Percentiles rank a stretch among this genome's conserved stretches.
Conservation (phyloP, 1,140 invertebrate species). For the Rhopalosiphum maidis region DNA sequence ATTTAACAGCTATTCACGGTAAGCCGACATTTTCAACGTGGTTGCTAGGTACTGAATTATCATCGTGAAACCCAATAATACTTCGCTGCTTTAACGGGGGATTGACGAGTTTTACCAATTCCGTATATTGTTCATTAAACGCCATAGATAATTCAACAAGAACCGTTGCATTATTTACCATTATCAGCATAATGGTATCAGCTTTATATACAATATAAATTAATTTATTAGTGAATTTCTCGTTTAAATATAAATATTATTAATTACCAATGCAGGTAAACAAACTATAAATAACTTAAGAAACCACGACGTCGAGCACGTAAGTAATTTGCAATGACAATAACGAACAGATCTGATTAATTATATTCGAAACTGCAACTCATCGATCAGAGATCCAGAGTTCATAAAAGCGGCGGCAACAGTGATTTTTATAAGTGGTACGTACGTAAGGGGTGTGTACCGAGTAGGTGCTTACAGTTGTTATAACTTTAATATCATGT, state of each 20-base stretch:
- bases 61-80: background rate
- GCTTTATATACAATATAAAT: no score
- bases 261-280: no score
- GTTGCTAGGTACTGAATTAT: background rate
- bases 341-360: no score
- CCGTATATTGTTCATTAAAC: background rate
- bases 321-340: background rate
- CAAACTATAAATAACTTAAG: background rate
- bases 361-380: background rate
- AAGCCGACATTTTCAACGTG: background rate
- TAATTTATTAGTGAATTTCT: background rate
- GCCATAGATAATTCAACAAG: background rate
- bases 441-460: background rate
- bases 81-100: background rate
- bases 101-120: background rate
- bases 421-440: background rate
- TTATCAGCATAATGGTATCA: background rate
- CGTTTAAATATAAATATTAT: background rate
- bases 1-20: background rate
- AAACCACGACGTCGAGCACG: background rate
- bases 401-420: background rate
- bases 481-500: background rate
- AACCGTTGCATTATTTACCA: background rate
- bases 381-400: background rate
- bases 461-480: background rate